These are phyloP conservation scores for Zosterops hypoxanthus DNA, from an alignment of 2,113 vertebrate genomes.

Conservation along the genomic window DNA sequence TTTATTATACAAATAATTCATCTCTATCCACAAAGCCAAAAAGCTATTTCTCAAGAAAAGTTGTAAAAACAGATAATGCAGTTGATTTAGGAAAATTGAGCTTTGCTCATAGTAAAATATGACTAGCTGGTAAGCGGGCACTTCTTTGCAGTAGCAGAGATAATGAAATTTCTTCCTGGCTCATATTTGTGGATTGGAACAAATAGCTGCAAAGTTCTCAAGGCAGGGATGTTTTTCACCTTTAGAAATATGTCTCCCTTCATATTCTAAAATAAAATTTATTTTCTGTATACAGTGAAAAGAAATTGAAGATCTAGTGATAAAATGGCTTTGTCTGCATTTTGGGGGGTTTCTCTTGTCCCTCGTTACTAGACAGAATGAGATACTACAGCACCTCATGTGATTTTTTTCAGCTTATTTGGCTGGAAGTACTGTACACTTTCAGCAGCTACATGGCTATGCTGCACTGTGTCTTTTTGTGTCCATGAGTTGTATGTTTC, in stretches of 20 bases:
- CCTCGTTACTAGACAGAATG: neutral
- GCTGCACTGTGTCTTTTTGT: neutral
- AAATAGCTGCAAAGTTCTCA: neutral
- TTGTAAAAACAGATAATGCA: neutral
- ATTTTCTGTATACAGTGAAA: neutral
- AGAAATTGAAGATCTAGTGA: neutral
- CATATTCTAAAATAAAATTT: neutral
- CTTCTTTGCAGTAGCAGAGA: neutral
- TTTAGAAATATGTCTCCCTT: neutral
- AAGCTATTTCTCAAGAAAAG: neutral
- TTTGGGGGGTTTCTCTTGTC: neutral
- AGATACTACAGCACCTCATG: neutral
- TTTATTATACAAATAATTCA: neutral
- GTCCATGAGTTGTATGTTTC: neutral
- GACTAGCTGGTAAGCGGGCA: neutral
- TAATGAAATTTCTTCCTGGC: neutral
- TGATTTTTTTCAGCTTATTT: neutral
- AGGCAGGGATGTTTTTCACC: neutral
- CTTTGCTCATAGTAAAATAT: neutral
- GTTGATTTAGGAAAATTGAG: neutral
- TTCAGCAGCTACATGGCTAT: neutral
- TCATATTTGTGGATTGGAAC: neutral
- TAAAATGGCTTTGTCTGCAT: neutral
- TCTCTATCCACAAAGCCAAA: neutral
- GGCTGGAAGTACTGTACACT: neutral